These are phyloP conservation scores for Lasioglossum malachurum DNA, from an alignment of 2,888 invertebrate genomes.

Conservation along the genomic window DNA sequence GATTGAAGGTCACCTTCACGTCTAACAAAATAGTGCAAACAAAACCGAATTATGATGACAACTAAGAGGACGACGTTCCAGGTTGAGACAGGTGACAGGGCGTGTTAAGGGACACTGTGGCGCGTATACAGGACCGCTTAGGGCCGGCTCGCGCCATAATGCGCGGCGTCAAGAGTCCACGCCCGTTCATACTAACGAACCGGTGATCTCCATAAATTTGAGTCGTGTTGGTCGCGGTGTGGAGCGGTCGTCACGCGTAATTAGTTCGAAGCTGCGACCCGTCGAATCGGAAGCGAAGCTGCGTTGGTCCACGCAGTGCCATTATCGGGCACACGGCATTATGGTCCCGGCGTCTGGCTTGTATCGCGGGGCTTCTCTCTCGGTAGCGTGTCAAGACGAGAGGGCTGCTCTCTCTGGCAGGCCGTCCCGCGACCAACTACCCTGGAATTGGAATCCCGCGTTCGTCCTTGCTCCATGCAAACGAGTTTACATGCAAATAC, in stretches of 20 bases:
- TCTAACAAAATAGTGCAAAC: too few species aligned
- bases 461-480: slow-evolving; percentile 62
- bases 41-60: neutral
- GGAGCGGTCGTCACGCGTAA: slow-evolving; percentile 26
- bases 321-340: slow-evolving; percentile 45
- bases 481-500: slow-evolving; percentile 74
- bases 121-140: neutral
- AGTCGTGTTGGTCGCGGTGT: slow-evolving; percentile 16
- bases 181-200: neutral
- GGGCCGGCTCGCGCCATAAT: neutral
- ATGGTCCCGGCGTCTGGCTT: slow-evolving; percentile 42
- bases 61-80: neutral
- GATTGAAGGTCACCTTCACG: too few species aligned
- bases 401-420: slow-evolving; percentile 2
- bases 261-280: slow-evolving; percentile 24
- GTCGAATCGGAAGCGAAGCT: slow-evolving; percentile 26
- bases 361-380: slow-evolving; percentile 48
- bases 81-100: neutral
- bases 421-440: slow-evolving; percentile 40
- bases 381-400: slow-evolving; percentile 50
- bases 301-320: slow-evolving; percentile 3
- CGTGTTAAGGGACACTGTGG: neutral
- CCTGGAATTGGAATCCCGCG: slow-evolving; percentile 66
- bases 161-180: neutral
- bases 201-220: slow-evolving; percentile 26